These are phyloP conservation scores for Rhea pennata DNA, from an alignment of 2,113 vertebrate genomes.

Conservation along the genomic window DNA sequence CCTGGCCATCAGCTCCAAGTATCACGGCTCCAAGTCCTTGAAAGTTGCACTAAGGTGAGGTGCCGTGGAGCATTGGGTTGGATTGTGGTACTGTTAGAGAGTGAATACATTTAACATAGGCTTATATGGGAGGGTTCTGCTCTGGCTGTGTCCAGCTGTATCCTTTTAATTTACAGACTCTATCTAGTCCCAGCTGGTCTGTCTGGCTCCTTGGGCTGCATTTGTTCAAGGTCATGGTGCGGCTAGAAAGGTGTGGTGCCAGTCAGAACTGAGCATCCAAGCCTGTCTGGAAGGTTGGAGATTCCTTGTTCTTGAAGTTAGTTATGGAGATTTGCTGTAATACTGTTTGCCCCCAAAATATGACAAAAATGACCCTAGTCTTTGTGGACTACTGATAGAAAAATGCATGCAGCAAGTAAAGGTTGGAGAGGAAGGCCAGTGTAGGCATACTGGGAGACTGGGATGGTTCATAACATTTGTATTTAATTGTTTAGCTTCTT, in stretches of 20 bases:
- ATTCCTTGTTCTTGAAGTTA: background rate
- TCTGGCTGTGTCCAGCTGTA: background rate
- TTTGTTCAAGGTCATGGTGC: background rate
- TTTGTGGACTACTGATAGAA: background rate
- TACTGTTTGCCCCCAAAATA: background rate
- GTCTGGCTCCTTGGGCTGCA: background rate
- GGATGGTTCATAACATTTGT: background rate
- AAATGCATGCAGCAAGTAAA: background rate
- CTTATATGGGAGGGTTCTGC: background rate
- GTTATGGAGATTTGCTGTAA: background rate
- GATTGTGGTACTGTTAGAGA: rapidly evolving
- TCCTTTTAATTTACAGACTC: background rate
- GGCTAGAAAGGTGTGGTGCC: no score
- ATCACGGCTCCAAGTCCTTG: conserved; percentile 90
- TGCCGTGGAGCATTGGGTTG: background rate
- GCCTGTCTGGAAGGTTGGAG: background rate
- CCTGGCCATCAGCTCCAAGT: conserved; percentile 92
- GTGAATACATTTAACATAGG: rapidly evolving
- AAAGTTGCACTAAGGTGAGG: conserved; percentile 96
- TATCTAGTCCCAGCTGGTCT: background rate
- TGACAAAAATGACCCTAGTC: background rate
- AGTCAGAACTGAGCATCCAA: no score
- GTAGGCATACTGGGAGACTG: background rate
- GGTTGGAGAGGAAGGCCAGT: background rate
- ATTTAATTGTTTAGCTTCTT: background rate